Conservation (phyloP, 2,888 invertebrate species). For the Caenorhabditis virilis region DNA sequence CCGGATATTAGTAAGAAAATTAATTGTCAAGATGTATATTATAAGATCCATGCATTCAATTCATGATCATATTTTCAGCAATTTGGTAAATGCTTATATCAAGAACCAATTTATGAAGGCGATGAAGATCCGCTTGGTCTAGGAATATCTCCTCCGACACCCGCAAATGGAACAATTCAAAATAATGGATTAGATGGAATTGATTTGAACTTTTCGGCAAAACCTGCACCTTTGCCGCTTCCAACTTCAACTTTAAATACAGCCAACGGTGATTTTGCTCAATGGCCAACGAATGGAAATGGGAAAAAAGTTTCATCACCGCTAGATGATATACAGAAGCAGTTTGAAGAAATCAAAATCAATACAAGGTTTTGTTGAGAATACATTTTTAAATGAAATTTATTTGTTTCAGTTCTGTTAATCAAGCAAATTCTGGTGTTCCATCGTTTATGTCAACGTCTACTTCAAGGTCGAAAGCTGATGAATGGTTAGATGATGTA, state of each 20-base stretch:
- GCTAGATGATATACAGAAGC: conserved; percentile 24
- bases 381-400: background rate
- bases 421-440: background rate
- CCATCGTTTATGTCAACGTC: background rate
- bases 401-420: background rate
- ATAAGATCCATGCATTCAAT: too few relatives aligned
- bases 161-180: background rate
- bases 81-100: conserved; percentile 40
- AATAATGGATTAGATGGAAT: conserved; percentile 29
- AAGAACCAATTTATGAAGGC: conserved; percentile 63
- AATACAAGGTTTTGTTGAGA: background rate
- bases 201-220: conserved; percentile 14
- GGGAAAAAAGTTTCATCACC: conserved; percentile 5
- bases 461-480: conserved; percentile 38
- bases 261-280: conserved; percentile 18
- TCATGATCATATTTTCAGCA: too few relatives aligned
- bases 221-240: conserved; percentile 12
- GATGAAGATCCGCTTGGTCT: conserved; percentile 53
- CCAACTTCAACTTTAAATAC: conserved; percentile 3
- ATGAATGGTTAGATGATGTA: conserved; percentile 57
- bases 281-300: conserved; percentile 10
- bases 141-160: conserved; percentile 10
- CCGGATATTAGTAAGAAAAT: background rate
- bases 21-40: too few relatives aligned
- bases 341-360: conserved; percentile 19